These are phyloP conservation scores for Drosophila sulfurigaster DNA, from an alignment of 1,140 invertebrate species.

Conservation along the genomic window DNA sequence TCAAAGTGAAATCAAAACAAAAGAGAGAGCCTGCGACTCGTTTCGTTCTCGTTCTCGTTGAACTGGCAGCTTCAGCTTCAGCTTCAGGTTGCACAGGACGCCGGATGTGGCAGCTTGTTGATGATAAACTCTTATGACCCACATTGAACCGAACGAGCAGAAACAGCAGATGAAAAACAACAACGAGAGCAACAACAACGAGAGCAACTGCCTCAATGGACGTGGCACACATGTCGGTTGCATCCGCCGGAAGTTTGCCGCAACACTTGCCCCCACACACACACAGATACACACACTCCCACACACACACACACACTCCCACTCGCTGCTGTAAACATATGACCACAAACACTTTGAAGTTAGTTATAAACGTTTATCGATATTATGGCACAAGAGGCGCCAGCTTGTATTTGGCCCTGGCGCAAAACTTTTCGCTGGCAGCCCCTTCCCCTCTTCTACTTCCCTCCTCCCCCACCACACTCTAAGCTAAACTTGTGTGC, in stretches of 20 bases:
- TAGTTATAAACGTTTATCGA: constrained; percentile 82
- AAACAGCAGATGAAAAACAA: not conserved
- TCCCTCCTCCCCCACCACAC: not conserved
- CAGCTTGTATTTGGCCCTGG: constrained; percentile 30
- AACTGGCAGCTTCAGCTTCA: constrained; percentile 36
- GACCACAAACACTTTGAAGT: constrained; percentile 66
- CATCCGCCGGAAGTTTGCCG: constrained; percentile 79
- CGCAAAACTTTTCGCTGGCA: constrained; percentile 41
- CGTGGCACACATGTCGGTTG: constrained; percentile 54
- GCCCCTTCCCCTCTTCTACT: not conserved
- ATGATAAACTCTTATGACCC: constrained; percentile 81
- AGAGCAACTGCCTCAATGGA: constrained; percentile 17
- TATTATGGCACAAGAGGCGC: constrained; percentile 63
- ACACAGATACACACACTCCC: constrained; percentile 3
- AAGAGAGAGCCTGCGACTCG: constrained; percentile 15
- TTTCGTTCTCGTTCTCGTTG: no score
- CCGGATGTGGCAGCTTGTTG: constrained; percentile 78
- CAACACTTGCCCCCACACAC: constrained; percentile 59
- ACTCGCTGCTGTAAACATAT: constrained; percentile 12
- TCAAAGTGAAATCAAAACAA: constrained; percentile 67
- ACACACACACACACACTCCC: not conserved
- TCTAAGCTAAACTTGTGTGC: constrained; percentile 28
- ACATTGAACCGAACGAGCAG: constrained; percentile 42
- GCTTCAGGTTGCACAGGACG: constrained; percentile 61
- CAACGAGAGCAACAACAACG: not conserved